Conservation (phyloP, 2,888 invertebrate species). For the Mayetiola destructor region DNA sequence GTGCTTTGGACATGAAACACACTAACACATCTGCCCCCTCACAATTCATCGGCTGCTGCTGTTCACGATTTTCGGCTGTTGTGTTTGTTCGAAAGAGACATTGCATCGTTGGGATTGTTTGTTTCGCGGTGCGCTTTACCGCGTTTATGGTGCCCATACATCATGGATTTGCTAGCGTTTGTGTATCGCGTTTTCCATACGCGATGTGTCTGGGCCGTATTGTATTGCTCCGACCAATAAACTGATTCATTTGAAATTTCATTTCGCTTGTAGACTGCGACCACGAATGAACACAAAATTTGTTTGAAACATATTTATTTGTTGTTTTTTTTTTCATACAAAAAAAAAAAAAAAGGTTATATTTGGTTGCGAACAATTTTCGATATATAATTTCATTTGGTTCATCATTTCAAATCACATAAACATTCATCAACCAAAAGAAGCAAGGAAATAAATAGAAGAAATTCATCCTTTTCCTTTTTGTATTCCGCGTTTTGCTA, state of each 20-base stretch:
- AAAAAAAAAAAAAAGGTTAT: background rate
- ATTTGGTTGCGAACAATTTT: too few species aligned
- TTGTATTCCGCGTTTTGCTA: too few species aligned
- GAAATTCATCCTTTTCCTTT: too few species aligned
- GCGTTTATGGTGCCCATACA: background rate
- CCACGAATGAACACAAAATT: constrained; percentile 11
- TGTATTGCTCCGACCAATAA: constrained; percentile 6
- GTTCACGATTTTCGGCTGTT: background rate
- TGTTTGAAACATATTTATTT: background rate
- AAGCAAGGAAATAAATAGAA: too few species aligned
- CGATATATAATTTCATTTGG: too few species aligned
- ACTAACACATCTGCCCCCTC: too few species aligned
- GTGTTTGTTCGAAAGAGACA: background rate
- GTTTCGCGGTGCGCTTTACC: too few species aligned
- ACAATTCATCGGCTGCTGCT: too few species aligned
- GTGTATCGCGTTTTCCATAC: constrained; percentile 1
- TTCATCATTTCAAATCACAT: too few species aligned
- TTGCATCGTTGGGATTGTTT: background rate
- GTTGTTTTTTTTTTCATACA: background rate
- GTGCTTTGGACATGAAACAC: too few species aligned
- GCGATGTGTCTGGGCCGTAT: background rate
- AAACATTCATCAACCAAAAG: too few species aligned
- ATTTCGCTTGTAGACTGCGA: constrained; percentile 13
- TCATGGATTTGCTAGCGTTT: background rate
- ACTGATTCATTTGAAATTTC: constrained; percentile 12